phyloP scores from a whole-genome alignment of 1,140 invertebrate species.

The Drosophila willistoni region DNA sequence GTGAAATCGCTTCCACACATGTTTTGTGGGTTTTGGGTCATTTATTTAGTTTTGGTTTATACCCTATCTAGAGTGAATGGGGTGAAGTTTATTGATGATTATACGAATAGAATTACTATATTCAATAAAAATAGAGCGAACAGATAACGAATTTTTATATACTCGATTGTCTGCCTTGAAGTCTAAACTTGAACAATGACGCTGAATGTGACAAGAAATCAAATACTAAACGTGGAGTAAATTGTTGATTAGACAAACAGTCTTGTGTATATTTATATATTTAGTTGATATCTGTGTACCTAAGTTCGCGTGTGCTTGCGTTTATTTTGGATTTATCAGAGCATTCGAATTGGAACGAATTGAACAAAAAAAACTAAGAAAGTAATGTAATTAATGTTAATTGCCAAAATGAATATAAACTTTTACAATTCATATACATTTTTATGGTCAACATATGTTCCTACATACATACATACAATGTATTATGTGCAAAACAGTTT shows the following conservation, averaged over 20 bases:
- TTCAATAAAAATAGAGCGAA: background rate
- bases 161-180: conserved; percentile 3
- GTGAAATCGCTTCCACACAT: background rate
- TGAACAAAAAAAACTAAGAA: conserved; percentile 1
- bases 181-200: conserved; percentile 10
- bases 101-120: background rate
- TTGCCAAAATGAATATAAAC: background rate
- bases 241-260: conserved; percentile 6
- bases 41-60: background rate
- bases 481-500: too few species aligned
- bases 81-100: conserved; percentile 5
- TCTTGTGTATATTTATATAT: background rate
- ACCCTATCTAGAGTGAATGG: background rate
- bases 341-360: conserved; percentile 2
- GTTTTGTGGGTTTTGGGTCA: conserved; percentile 4
- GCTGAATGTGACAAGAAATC: background rate
- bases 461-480: too few species aligned
- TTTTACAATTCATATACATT: background rate
- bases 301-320: conserved; percentile 4
- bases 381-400: conserved; percentile 6
- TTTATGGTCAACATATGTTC: background rate
- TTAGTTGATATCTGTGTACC: background rate
- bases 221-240: conserved; percentile 1
- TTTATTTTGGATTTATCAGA: conserved; percentile 6
- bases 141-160: background rate